Conservation (phyloP, 2,888 invertebrate species). For the Drosophila ezoana region DNA sequence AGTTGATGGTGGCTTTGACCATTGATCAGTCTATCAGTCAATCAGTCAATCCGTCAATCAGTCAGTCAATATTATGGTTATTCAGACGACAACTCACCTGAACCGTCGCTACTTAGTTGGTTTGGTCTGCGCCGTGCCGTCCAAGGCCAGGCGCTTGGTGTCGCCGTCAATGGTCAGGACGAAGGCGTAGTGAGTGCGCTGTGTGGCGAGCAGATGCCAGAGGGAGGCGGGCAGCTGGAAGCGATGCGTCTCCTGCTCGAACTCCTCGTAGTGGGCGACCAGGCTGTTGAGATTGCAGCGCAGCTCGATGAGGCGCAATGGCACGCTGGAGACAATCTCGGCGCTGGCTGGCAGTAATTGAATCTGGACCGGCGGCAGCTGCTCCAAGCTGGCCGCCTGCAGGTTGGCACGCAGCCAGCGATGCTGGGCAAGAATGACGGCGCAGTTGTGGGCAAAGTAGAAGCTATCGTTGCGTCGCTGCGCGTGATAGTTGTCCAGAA, state of each 20-base stretch:
- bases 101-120: background rate
- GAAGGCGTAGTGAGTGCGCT: conserved; percentile 76
- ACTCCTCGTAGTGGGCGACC: conserved; percentile 79
- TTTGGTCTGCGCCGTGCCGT: background rate
- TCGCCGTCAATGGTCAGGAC: conserved; percentile 76
- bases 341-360: conserved; percentile 26
- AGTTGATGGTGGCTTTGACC: too few relatives aligned
- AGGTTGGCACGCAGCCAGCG: conserved; percentile 77
- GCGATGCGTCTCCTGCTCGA: conserved; percentile 47
- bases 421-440: conserved; percentile 81
- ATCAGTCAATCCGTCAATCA: too few relatives aligned
- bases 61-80: too few relatives aligned
- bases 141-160: conserved; percentile 73
- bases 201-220: conserved; percentile 63
- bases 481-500: conserved; percentile 82
- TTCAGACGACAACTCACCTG: conserved; percentile 13
- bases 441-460: conserved; percentile 83
- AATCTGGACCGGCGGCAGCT: conserved; percentile 29
- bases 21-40: too few relatives aligned
- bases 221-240: conserved; percentile 63
- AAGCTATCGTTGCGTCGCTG: conserved; percentile 83
- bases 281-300: conserved; percentile 79
- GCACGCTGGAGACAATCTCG: conserved; percentile 59
- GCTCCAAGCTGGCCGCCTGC: background rate
- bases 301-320: conserved; percentile 81